Percentiles rank a stretch among this genome's conserved stretches.
Conservation (phyloP, 2,797 vertebrate species). For the Enteromius treurensis region DNA sequence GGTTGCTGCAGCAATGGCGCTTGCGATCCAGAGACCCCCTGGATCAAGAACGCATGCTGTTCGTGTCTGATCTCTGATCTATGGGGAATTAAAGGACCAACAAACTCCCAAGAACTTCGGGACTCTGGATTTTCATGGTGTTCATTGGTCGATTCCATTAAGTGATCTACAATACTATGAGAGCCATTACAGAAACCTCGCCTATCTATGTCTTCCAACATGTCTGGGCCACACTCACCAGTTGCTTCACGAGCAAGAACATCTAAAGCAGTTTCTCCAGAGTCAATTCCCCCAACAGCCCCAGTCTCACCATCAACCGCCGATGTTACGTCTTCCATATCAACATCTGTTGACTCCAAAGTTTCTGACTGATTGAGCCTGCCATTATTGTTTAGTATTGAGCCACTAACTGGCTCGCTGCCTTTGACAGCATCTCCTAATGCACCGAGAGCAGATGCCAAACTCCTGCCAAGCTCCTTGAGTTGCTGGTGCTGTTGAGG, state of each 20-base stretch:
- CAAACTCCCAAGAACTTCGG: constrained; percentile 67
- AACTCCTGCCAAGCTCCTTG: constrained; percentile 85
- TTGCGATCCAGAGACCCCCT: constrained; percentile 70
- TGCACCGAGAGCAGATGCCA: constrained; percentile 86
- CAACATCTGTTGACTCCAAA: constrained; percentile 66
- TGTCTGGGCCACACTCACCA: constrained; percentile 35
- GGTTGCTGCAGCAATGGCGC: constrained; percentile 55
- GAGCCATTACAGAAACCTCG: constrained; percentile 82
- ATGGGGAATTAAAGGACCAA: constrained; percentile 62
- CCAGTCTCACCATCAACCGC: constrained; percentile 70
- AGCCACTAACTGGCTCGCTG: constrained; percentile 75
- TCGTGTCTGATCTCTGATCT: constrained; percentile 69
- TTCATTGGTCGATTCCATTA: constrained; percentile 66
- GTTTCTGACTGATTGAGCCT: constrained; percentile 66
- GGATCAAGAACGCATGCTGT: constrained; percentile 68
- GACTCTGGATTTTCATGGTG: constrained; percentile 69
- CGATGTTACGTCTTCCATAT: constrained; percentile 64
- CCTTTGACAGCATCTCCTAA: constrained; percentile 84
- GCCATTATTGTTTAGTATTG: constrained; percentile 69
- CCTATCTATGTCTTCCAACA: constrained; percentile 37
- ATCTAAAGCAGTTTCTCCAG: constrained; percentile 37
- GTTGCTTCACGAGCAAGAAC: constrained; percentile 68
- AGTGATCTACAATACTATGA: constrained; percentile 73
- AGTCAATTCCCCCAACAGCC: constrained; percentile 74
- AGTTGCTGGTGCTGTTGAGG: constrained; percentile 83